These are phyloP conservation scores for Drepanosiphum platanoidis DNA, from an alignment of 2,888 invertebrate genomes.

Conservation along the genomic window DNA sequence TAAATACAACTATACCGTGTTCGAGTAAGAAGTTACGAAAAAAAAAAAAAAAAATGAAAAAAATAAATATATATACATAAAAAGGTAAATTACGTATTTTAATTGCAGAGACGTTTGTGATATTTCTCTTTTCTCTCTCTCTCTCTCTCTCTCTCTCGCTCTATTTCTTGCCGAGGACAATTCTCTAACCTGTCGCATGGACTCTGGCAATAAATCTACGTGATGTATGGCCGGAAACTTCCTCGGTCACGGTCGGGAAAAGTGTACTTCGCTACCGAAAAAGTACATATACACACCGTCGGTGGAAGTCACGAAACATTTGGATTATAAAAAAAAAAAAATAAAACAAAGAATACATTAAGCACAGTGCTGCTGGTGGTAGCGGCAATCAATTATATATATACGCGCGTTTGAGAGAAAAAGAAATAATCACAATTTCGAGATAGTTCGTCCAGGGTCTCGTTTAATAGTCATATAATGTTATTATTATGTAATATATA, in stretches of 20 bases:
- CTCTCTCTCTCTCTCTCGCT: no score
- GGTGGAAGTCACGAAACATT: constrained; percentile 47
- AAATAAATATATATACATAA: background rate
- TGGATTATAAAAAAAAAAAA: constrained; percentile 26
- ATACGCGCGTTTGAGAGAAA: background rate
- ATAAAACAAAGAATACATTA: background rate
- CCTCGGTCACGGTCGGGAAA: constrained; percentile 36
- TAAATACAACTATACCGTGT: background rate
- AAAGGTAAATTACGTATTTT: constrained; percentile 45
- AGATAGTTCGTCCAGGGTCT: background rate
- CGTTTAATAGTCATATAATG: background rate
- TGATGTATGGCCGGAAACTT: constrained; percentile 60
- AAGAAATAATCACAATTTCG: background rate
- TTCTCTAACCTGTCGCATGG: constrained; percentile 57
- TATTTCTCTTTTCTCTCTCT: background rate
- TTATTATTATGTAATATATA: background rate
- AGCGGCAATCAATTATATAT: background rate
- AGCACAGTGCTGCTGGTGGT: background rate
- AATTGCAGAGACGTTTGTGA: constrained; percentile 32
- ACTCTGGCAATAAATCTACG: constrained; percentile 51
- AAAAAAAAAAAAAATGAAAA: background rate
- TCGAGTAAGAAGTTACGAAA: background rate
- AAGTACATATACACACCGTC: background rate
- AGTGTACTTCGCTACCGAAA: constrained; percentile 21
- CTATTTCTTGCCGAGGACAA: constrained; percentile 36